Base-by-base conservation (phyloP, 2,797 vertebrate genomes). In the Helarctos malayanus region DNA sequence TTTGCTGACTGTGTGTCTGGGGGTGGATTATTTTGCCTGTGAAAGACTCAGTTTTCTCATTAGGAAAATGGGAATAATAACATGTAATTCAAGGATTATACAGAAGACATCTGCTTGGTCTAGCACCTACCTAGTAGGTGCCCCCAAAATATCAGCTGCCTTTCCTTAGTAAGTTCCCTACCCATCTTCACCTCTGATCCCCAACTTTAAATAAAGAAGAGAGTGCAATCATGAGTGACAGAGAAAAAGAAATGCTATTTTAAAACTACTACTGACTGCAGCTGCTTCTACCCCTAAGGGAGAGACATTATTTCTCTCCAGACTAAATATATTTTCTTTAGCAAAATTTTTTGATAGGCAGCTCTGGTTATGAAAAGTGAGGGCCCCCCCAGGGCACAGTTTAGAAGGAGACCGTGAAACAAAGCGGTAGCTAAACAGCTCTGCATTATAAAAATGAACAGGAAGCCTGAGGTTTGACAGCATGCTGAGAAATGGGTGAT, bases 291-390 rank as follows among this genome's bases (percentile, higher is more conserved):
- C 95, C 92, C 97, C 87, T 83, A 45, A 79, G 92, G 95, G 81
- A 92, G 76, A 83, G 45, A 93, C n/a, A 69, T 84, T 90, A 92
- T 96, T 97, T 97, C 95, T 97, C 92, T 96, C 86, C 87, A 93
- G 87, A 97, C 78, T 90, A 97, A 96, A 97, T 92, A 81, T 69
- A 97, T 97, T 97, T 97, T 94, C 95, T 94, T 96, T 95, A 85
- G 95, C n/a, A 95, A 97, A 97, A 93, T 57, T 80, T 90, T 91
- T 88, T 92, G 97, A 95, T 95, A 91, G 96, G 96, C 97, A 97
- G 95, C 49, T 95, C 90, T 92, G 92, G 63, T 95, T 97, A 97
- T 97, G 91, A 97, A 96, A 97, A 85, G 81, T 96, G 97, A 97
- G 87, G 1, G 6, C 4, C 11, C 21, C 29, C 89, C 92, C 63